These are phyloP conservation scores for Melanophora roralis DNA, from an alignment of 2,888 invertebrate genomes.

Conservation along the genomic window DNA sequence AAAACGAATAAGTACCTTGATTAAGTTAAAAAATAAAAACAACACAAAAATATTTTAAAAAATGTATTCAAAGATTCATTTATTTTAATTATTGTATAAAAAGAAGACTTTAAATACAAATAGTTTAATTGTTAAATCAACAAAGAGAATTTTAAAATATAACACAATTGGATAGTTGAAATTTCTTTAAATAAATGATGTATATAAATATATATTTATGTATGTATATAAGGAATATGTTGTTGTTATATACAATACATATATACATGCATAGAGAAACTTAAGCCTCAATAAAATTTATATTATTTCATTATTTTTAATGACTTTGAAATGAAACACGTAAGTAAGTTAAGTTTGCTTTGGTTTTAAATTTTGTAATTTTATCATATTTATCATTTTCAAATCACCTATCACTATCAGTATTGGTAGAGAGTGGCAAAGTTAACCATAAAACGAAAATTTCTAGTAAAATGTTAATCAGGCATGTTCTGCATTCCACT, in stretches of 20 bases:
- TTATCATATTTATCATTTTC: too few relatives aligned
- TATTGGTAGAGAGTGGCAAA: too few relatives aligned
- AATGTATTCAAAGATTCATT: conserved; percentile 19
- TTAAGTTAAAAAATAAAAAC: neutral
- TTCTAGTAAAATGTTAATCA: too few relatives aligned
- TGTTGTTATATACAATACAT: neutral
- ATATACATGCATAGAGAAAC: conserved; percentile 21
- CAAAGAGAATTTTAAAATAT: conserved; percentile 23
- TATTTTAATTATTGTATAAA: conserved; percentile 41
- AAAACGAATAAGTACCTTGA: conserved; percentile 40
- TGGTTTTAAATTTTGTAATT: too few relatives aligned
- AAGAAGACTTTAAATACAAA: conserved; percentile 42
- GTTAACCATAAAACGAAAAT: too few relatives aligned
- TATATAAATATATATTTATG: conserved; percentile 23
- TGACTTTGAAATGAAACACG: too few relatives aligned
- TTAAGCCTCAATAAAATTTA: conserved; percentile 25
- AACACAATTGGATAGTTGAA: conserved; percentile 30
- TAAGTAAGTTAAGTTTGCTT: too few relatives aligned
- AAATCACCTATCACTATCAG: too few relatives aligned
- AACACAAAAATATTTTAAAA: too few relatives aligned
- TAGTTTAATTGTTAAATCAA: conserved; percentile 37
- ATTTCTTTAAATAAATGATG: conserved; percentile 13
- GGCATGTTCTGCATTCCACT: too few relatives aligned
- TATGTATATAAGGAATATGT: too few relatives aligned
- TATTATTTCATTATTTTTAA: conserved; percentile 15